Evolutionary conservation across 2,113 vertebrate genomes (phyloP).

Genomic region (Myocastor coypus): DNA sequence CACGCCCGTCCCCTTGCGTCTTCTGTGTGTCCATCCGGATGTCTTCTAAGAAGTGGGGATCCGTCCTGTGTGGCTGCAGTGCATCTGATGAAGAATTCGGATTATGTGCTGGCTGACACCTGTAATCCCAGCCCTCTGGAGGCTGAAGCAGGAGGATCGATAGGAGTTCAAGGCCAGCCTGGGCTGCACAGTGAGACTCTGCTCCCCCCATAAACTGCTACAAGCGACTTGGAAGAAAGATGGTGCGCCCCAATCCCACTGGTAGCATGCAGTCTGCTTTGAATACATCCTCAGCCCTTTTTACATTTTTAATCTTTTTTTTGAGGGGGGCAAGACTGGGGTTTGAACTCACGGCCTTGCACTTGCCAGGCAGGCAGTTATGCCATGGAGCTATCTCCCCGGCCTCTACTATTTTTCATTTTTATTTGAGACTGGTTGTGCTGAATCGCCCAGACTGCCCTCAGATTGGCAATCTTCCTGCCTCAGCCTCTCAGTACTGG

Average conservation of each 20-base stretch:
- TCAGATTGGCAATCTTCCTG: not conserved
- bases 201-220: not conserved
- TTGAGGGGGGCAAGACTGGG: not conserved
- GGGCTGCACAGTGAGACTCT: not conserved
- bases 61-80: not conserved
- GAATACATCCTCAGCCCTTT: too few species aligned
- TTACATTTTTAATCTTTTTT: too few species aligned
- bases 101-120: not conserved
- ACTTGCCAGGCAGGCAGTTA: not conserved
- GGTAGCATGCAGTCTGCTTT: too few species aligned
- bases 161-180: not conserved
- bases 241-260: too few species aligned
- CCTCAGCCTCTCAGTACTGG: not conserved
- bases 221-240: not conserved
- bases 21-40: not conserved
- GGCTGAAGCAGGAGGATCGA: not conserved
- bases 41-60: slow-evolving; percentile 16
- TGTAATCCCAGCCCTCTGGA: not conserved
- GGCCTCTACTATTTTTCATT: too few species aligned
- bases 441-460: not conserved
- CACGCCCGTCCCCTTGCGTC: too few species aligned
- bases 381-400: too few species aligned
- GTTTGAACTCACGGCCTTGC: not conserved
- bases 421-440: not conserved
- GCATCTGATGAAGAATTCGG: not conserved